These are phyloP conservation scores for Tribolium freemani DNA, from an alignment of 2,888 invertebrate species.

Conservation along the genomic window DNA sequence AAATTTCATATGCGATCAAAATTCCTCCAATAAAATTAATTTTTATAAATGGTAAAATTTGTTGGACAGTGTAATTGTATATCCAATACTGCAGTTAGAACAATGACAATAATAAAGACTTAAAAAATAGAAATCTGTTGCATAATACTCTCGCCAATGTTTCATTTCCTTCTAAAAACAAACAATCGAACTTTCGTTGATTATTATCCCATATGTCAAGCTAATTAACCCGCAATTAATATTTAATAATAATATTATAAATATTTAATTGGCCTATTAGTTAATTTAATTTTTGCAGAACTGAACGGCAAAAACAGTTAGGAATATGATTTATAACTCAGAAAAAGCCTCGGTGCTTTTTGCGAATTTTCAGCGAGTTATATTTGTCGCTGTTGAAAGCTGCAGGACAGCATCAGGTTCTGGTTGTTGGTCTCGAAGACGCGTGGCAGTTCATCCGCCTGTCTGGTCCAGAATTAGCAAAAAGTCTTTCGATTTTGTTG, in stretches of 20 bases:
- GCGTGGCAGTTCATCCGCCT: not conserved
- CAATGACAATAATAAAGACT: not conserved
- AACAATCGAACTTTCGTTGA: not conserved
- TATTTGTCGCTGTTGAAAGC: not conserved
- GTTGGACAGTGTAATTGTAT: no score
- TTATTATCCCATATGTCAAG: not conserved
- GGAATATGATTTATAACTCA: not conserved
- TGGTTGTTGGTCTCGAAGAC: not conserved
- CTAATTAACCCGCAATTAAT: not conserved
- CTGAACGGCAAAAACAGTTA: not conserved
- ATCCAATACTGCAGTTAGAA: not conserved
- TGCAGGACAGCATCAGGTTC: not conserved
- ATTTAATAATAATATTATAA: not conserved
- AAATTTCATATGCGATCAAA: no score
- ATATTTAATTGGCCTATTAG: not conserved
- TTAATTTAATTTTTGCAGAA: not conserved
- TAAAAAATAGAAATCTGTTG: not conserved
- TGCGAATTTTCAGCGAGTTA: not conserved
- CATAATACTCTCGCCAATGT: not conserved
- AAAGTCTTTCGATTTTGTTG: slow-evolving; percentile 6
- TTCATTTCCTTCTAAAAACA: not conserved
- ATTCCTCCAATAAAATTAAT: no score
- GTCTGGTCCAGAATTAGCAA: not conserved
- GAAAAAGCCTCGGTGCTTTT: not conserved
- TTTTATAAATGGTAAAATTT: no score